Evolutionary conservation across 37 sponge, comb jelly and placozoan genomes (phyloP).

Genomic region (Chondrosia reniformis): DNA sequence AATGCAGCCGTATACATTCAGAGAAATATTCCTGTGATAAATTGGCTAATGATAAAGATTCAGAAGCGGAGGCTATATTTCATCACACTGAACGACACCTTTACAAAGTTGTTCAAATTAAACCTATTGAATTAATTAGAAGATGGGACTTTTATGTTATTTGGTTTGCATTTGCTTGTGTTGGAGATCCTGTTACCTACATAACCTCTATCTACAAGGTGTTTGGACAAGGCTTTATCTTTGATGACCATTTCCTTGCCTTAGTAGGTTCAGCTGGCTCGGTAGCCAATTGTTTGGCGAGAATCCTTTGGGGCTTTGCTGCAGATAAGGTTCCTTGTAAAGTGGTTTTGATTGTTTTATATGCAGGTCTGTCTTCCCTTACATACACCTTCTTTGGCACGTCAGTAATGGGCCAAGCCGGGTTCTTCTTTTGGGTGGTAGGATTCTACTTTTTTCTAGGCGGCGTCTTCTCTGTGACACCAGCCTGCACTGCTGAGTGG

Average conservation of each 20-base stretch:
- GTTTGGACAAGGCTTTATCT: slow-evolving; percentile 35
- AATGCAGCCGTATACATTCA: background rate
- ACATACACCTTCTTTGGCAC: slow-evolving; percentile 47
- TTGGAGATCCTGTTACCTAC: slow-evolving; percentile 44
- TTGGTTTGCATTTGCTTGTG: slow-evolving; percentile 71
- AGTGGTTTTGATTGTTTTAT: slow-evolving; percentile 40
- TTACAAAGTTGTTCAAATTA: slow-evolving; percentile 12
- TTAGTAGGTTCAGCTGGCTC: slow-evolving; percentile 53
- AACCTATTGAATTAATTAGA: slow-evolving; percentile 57
- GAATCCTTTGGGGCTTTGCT: slow-evolving; percentile 73
- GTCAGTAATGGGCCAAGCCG: background rate
- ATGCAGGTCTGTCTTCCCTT: slow-evolving; percentile 29
- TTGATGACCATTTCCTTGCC: slow-evolving; percentile 70
- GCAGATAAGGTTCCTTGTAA: slow-evolving; percentile 67
- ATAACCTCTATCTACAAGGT: slow-evolving; percentile 67
- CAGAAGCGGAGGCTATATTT: background rate
- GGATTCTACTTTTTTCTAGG: slow-evolving; percentile 85
- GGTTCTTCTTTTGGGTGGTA: slow-evolving; percentile 74
- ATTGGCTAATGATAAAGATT: background rate
- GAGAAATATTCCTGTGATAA: background rate
- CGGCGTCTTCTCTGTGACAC: slow-evolving; percentile 70
- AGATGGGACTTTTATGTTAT: slow-evolving; percentile 71
- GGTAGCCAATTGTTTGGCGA: slow-evolving; percentile 56
- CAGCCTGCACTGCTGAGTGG: slow-evolving; percentile 50
- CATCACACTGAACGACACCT: no score